Conservation (phyloP, 1,140 invertebrate genomes). For the Ectropis grisescens region DNA sequence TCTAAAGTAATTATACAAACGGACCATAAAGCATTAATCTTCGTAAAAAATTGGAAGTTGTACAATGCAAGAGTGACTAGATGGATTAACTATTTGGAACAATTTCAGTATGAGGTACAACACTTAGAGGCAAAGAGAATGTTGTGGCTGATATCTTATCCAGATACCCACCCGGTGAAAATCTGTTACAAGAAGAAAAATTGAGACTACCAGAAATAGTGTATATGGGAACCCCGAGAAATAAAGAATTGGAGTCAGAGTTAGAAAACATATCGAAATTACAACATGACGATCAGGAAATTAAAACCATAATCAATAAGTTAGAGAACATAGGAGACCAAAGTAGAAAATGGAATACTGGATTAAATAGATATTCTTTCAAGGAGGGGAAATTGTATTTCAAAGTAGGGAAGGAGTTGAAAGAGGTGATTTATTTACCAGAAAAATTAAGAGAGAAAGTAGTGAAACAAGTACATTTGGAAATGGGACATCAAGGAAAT, state of each 20-base stretch:
- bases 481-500: slow-evolving; percentile 31
- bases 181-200: slow-evolving; percentile 16
- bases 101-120: slow-evolving; percentile 44
- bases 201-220: slow-evolving; percentile 4
- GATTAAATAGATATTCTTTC: no score
- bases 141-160: slow-evolving; percentile 28
- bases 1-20: slow-evolving; percentile 36
- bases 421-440: slow-evolving; percentile 9
- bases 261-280: slow-evolving; percentile 1
- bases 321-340: background rate
- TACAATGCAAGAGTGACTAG: slow-evolving; percentile 40
- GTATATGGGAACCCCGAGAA: slow-evolving; percentile 3
- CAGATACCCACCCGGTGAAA: slow-evolving; percentile 11
- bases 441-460: slow-evolving; percentile 4
- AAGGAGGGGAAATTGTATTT: background rate
- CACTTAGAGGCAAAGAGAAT: slow-evolving; percentile 31
- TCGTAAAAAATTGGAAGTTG: slow-evolving; percentile 42
- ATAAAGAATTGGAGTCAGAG: slow-evolving; percentile 4
- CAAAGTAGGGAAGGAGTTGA: no score
- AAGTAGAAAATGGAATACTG: no score
- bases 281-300: background rate
- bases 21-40: slow-evolving; percentile 58
- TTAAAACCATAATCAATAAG: background rate
- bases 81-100: slow-evolving; percentile 50
- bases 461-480: slow-evolving; percentile 16